Base-by-base conservation (phyloP, 2,888 invertebrate species). In the Cyrtodaria siliqua region DNA sequence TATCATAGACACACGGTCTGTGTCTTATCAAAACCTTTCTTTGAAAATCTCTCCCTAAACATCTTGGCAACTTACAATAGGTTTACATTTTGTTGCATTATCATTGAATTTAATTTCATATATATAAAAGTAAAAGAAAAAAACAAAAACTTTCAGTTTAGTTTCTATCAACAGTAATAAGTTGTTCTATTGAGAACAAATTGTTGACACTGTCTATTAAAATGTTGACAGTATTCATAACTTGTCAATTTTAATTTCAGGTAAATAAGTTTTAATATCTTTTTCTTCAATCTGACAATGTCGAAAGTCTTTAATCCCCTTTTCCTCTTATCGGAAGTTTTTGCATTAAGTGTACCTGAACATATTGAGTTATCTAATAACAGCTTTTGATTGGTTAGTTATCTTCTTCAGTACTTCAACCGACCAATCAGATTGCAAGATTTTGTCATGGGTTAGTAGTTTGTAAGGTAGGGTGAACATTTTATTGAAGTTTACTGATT, bases 401-500 rank as follows among this genome's bases (percentile, higher is more conserved):
- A 20, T 44, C 44, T 44, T 16, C 44, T 44, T 44, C 44, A 44
- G 44, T 16, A 44, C n/a, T 44, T 44, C 4, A 18, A 16, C 20
- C 20, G n/a, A 20, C 44, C 44, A 44, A 44, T 44, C 44, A 44
- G 44, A 44, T 20, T 9, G 3, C n/a, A 44, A 16, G n/a, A 40
- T 38, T 33, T 62, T 55, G 64, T 63, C 69, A 69, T 56, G 60
- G 69, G 67, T 50, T 40, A 18, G 26, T 64, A 27, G 60, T 40
- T 24, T 57, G 23, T 23, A 49, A 63, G 66, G 27, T 52, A 24
- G 69, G 29, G 59, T 56, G 66, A 56, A 52, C n/a, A 24, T 24
- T 63, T 56, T 72, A 68, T 47, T 44, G 27, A 62, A 62, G 70
- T 76, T 76, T 70, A 70, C 66, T 16, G 70, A 61, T 56, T 75